Evolutionary conservation across 2,113 vertebrate genomes (phyloP), one percentile per base, ranked within the genome.

Genomic region (Chlorocebus sabaeus): DNA sequence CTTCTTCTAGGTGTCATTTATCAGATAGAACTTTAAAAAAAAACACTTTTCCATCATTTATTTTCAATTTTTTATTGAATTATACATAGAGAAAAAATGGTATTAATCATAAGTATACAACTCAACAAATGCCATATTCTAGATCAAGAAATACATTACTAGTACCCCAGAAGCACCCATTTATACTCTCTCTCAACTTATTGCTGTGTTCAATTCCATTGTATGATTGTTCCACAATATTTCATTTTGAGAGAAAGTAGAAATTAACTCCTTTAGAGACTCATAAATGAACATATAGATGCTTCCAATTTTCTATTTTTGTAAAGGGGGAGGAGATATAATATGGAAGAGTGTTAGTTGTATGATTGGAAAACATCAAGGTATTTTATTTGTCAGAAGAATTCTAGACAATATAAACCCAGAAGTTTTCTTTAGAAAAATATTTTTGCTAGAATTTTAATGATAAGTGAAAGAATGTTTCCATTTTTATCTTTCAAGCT

Each of bases 391-490:
- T 82, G 9, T 18, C 80, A 90, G 48, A 73, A 81, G 89, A 76
- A 89, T 6, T 73, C 20, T 83, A 81, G 32, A 87, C 10, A 86
- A 50, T 76, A 81, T 14, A 89, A 95, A 89, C 9, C 38, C 70
- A 67, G 8, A 59, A 68, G 25, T 45, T 96, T 86, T 92, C 79
- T 95, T 72, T 57, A 79, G 68, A 79, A 95, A 93, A 92, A 76
- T n/a, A 57, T n/a, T 90, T 78, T 40, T 84, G 72, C 64, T 90
- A 81, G 93, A 85, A 92, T 67, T 80, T 80, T 86, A 87, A 59
- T 45, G 23, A 8, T 70, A 90, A 55, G 48, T 87, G 23, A n/a
- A 23, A 85, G 64, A 59, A 38, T 43, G 4, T 61, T 82, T 93
- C 50, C 75, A 64, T 80, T 80, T 90, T 79, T 70, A 59, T 91